Conservation (phyloP, 1,140 invertebrate genomes). For the Drosophila azteca region DNA sequence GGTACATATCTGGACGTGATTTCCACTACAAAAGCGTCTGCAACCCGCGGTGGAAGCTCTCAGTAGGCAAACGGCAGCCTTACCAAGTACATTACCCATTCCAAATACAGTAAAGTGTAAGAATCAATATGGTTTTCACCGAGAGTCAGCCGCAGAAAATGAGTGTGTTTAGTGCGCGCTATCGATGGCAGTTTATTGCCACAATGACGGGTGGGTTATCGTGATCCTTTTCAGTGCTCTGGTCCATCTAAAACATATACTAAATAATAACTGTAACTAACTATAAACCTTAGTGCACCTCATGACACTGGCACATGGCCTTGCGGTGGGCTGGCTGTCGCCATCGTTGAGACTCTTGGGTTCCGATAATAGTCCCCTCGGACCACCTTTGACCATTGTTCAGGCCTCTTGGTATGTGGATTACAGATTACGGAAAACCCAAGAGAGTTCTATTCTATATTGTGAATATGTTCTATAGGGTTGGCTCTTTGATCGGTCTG, state of each 20-base stretch:
- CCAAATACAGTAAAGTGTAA: not conserved
- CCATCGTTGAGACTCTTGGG: constrained; percentile 53
- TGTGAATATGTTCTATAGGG: constrained; percentile 11
- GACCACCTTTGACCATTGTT: constrained; percentile 47
- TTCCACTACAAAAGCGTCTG: constrained; percentile 59
- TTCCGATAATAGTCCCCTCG: constrained; percentile 52
- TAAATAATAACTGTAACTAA: not conserved
- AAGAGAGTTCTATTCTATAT: no score
- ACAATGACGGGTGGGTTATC: constrained; percentile 68
- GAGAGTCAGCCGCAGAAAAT: constrained; percentile 26
- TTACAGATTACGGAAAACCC: not conserved
- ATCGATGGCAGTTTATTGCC: constrained; percentile 67
- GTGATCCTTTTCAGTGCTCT: no score
- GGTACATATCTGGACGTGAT: constrained; percentile 42
- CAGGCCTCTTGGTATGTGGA: constrained; percentile 60
- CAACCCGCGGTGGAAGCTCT: constrained; percentile 19
- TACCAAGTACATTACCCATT: constrained; percentile 13
- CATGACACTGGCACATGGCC: constrained; percentile 66
- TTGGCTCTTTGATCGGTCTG: constrained; percentile 64
- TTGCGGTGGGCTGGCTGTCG: constrained; percentile 65
- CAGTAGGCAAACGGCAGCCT: constrained; percentile 45
- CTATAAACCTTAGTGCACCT: constrained; percentile 53
- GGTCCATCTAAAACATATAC: not conserved
- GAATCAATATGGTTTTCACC: constrained; percentile 47
- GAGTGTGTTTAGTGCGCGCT: constrained; percentile 61